A percentile compares a stretch with the other conserved stretches of the same genome.
phyloP scores from a whole-genome alignment of 2,113 vertebrate species.

The Myanophis thanlyinensis region DNA sequence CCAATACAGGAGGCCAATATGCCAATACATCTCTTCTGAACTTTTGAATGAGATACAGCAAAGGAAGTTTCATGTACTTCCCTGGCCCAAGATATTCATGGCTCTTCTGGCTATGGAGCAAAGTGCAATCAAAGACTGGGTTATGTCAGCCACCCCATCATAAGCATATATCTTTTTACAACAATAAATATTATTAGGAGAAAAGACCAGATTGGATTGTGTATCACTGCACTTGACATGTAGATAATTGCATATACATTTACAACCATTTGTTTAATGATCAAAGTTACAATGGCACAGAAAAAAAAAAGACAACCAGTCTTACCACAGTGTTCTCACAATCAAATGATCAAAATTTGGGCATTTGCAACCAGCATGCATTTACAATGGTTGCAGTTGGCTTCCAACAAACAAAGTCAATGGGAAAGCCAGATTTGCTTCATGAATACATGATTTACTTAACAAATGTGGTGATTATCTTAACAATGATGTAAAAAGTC shows the following conservation, averaged over 20 bases:
- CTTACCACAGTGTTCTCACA: too few species aligned
- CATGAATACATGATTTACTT: too few species aligned
- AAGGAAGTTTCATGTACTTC: constrained; percentile 40
- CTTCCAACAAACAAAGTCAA: too few species aligned
- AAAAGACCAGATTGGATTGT: constrained; percentile 27
- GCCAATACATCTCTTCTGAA: constrained; percentile 48
- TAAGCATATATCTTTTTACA: constrained; percentile 1
- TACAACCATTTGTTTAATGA: too few species aligned
- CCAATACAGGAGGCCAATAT: constrained; percentile 35
- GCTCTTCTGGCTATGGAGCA: not conserved
- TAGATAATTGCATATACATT: not conserved
- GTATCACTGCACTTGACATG: not conserved
- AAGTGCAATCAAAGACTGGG: constrained; percentile 47
- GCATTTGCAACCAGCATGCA: too few species aligned
- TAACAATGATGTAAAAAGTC: too few species aligned
- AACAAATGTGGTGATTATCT: too few species aligned
- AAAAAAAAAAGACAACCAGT: too few species aligned
- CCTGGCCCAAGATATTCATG: constrained; percentile 13
- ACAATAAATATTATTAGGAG: constrained; percentile 38
- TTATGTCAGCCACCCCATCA: constrained; percentile 24
- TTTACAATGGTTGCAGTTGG: too few species aligned
- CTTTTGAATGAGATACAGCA: constrained; percentile 25
- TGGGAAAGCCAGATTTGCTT: too few species aligned
- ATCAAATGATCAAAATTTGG: too few species aligned
- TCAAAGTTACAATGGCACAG: too few species aligned